A percentile compares a stretch with the other conserved stretches of the same genome.
Conservation (phyloP, 2,888 invertebrate species). For the Abrostola triplasia region DNA sequence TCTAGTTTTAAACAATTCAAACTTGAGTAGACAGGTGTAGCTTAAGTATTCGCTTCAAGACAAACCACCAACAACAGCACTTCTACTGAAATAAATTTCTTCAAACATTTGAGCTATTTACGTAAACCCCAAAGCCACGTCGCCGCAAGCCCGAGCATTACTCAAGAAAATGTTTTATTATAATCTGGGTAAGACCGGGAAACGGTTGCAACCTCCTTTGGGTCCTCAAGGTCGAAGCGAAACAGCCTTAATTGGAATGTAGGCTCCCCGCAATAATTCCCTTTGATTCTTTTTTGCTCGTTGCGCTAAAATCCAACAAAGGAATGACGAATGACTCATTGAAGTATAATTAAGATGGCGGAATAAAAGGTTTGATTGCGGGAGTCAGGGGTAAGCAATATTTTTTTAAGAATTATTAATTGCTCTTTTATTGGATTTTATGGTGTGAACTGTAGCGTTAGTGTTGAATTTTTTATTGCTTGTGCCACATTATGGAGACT, state of each 20-base stretch:
- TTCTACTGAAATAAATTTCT: constrained; percentile 41
- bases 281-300: constrained; percentile 49
- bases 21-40: neutral
- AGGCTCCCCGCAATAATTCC: constrained; percentile 39
- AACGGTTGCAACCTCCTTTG: constrained; percentile 39
- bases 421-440: neutral
- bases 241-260: constrained; percentile 50
- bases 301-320: constrained; percentile 26
- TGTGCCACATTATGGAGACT: too few species aligned
- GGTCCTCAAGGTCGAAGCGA: constrained; percentile 38
- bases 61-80: constrained; percentile 1
- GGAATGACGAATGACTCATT: constrained; percentile 42
- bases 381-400: constrained; percentile 17
- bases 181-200: constrained; percentile 55
- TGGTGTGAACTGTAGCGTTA: neutral
- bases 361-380: constrained; percentile 16
- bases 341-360: constrained; percentile 32
- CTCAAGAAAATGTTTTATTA: constrained; percentile 61
- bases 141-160: constrained; percentile 54
- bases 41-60: neutral
- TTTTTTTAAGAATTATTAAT: constrained; percentile 6
- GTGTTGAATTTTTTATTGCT: too few species aligned
- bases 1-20: neutral
- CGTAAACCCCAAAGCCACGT: constrained; percentile 48
- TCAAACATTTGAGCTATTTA: constrained; percentile 33